phyloP scores from a whole-genome alignment of 1,140 invertebrate species.

The Teleopsis dalmanni region DNA sequence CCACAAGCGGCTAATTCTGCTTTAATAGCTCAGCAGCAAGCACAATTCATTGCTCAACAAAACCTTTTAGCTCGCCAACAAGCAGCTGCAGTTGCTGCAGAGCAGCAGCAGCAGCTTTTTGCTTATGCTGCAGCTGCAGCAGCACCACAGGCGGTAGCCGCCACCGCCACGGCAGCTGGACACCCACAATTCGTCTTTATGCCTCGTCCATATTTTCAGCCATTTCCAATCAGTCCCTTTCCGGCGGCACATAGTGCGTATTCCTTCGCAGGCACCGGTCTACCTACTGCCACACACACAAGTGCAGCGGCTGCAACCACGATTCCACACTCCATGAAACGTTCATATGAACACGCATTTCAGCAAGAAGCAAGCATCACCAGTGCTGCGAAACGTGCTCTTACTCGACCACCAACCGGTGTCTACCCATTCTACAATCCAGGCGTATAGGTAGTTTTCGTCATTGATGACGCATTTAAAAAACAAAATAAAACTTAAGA shows the following conservation, averaged over 20 bases:
- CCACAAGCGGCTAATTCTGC: conserved; percentile 26
- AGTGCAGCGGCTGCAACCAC: conserved; percentile 13
- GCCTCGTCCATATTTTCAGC: conserved; percentile 37
- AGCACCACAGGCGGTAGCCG: conserved; percentile 7
- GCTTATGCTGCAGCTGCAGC: conserved; percentile 27
- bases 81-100: conserved; percentile 32
- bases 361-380: conserved; percentile 33
- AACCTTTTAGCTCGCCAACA: conserved; percentile 36
- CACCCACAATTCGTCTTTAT: conserved; percentile 40
- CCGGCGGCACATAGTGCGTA: conserved; percentile 24
- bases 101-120: conserved; percentile 31
- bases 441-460: conserved; percentile 28
- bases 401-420: conserved; percentile 26
- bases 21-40: conserved; percentile 38
- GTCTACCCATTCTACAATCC: conserved; percentile 37
- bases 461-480: no score
- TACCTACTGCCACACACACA: conserved; percentile 7
- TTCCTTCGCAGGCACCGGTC: conserved; percentile 5
- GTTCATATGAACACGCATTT: conserved; percentile 41
- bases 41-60: conserved; percentile 43
- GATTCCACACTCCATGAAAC: conserved; percentile 32
- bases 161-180: background rate
- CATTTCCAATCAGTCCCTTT: conserved; percentile 35
- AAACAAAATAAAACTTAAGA: no score
- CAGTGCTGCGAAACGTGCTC: conserved; percentile 32